phyloP scores from a whole-genome alignment of 2,113 vertebrate species.

The Cyphomyrus plagiostoma region DNA sequence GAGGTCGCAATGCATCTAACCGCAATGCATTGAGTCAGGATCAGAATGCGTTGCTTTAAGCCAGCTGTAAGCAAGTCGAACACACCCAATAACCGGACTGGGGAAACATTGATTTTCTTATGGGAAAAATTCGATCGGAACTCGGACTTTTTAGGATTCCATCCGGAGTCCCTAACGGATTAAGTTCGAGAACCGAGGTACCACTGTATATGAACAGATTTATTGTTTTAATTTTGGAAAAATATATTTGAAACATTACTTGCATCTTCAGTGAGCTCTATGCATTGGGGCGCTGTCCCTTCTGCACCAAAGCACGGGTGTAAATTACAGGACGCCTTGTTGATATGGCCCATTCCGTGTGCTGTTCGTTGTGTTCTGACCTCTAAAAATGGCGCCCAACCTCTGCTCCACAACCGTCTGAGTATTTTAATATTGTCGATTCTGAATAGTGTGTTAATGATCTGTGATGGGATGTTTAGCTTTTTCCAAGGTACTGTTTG shows the following conservation, averaged over 20 bases:
- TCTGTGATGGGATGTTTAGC: background rate
- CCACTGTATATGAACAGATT: background rate
- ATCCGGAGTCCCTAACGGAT: no score
- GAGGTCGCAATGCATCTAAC: no score
- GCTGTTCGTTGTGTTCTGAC: background rate
- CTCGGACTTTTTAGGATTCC: no score
- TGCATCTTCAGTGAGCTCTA: background rate
- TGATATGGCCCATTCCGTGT: background rate
- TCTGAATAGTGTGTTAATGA: background rate
- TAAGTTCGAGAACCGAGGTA: no score
- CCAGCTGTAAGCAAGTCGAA: no score
- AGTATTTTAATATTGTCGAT: background rate
- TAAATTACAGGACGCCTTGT: background rate
- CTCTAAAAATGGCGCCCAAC: background rate
- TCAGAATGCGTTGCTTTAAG: no score
- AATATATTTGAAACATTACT: background rate
- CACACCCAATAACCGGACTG: no score
- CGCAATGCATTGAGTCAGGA: no score
- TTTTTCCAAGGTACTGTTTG: conserved; percentile 4
- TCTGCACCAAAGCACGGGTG: background rate
- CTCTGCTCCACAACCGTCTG: background rate
- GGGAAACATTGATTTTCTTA: no score
- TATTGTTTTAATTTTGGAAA: background rate
- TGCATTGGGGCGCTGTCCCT: background rate
- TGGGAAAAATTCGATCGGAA: no score